These are phyloP conservation scores for Rhagium mordax DNA, from an alignment of 2,888 invertebrate species.

Conservation along the genomic window DNA sequence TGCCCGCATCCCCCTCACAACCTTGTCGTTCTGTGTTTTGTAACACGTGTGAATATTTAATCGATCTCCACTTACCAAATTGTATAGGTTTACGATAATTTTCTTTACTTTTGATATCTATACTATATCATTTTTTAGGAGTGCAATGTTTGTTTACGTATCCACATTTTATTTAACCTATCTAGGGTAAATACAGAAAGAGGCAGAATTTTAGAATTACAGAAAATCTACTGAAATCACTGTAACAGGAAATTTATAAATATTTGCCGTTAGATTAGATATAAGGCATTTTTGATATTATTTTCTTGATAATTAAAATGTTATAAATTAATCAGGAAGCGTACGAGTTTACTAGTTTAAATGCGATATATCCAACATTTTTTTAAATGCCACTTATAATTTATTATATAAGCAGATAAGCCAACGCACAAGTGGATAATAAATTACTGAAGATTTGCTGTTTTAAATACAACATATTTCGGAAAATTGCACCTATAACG, in stretches of 20 bases:
- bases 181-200: not conserved
- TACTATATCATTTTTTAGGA: too few relatives aligned
- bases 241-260: not conserved
- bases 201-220: not conserved
- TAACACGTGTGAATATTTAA: too few relatives aligned
- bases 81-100: too few relatives aligned
- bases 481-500: not conserved
- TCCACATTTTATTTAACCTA: not conserved
- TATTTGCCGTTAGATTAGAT: not conserved
- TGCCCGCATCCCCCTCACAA: too few relatives aligned
- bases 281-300: not conserved
- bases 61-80: too few relatives aligned
- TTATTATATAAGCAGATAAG: not conserved
- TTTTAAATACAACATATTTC: not conserved
- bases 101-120: too few relatives aligned
- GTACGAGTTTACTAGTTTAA: not conserved
- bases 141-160: not conserved
- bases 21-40: too few relatives aligned
- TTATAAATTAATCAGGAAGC: not conserved
- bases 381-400: not conserved
- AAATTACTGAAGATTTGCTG: not conserved
- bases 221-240: not conserved
- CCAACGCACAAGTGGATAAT: not conserved
- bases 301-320: not conserved
- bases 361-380: not conserved